Base-by-base conservation (phyloP, 2,888 invertebrate genomes). In the Eristalinus aeneus region DNA sequence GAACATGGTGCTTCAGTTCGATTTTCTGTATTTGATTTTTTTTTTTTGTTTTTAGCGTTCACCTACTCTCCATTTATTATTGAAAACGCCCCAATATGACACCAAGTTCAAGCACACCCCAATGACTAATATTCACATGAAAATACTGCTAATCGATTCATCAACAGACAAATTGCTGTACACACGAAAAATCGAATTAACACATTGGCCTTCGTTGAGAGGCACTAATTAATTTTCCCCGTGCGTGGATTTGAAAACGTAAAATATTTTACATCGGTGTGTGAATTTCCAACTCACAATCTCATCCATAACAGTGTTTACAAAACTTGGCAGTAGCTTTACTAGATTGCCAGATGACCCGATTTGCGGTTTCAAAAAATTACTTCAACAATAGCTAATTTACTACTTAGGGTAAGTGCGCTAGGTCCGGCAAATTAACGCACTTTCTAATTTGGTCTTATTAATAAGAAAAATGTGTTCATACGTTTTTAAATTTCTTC, bases 221-320 rank as follows among this genome's bases (percentile, higher is more conserved):
- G 60, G 39, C 20, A 39, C 71, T 71, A 71, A 71, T 71, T 71
- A 5, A 46, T 27, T 58, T 60, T 46, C 5, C 60, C 34, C 53
- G 60, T 60, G 27, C 39, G 39, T 8, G 12, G 4, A 39, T 56
- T 56, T 56, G 22, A 56, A 56, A 56, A 56, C 23, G 23, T 46
- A 16, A 46, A 46, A 8, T 16, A 46, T 46, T 46, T 46, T 46
- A 46, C 46, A 46, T 46, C 46, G 46, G 16, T 8, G 9, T 16
- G 46, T 16, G 46, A 46, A 46, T 46, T 46, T 46, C 46, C 8
- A 1, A 16, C 46, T 16, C 46, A 46, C 46, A 46, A 16, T 46
- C 46, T 56, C 20, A 9, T 10, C 9, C n/a, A 56, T 11, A 56
- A 23, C 56, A 56, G 10, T 1, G 56, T 56, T 56, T 56, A 46